Base-by-base conservation (phyloP, 2,113 vertebrate species). In the Lepus timidus region DNA sequence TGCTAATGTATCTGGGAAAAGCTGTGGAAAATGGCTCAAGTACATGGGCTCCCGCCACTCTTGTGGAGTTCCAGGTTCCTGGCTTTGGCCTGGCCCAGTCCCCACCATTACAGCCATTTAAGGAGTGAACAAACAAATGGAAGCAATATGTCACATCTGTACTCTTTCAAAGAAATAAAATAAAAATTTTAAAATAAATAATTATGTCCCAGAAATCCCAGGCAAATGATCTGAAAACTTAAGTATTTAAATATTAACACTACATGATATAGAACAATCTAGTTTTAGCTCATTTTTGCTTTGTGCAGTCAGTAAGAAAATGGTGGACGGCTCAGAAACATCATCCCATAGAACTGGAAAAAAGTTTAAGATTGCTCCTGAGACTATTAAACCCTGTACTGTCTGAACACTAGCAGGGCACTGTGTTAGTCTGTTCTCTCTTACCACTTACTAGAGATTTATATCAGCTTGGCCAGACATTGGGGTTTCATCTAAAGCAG, bases 401-500 rank as follows among this genome's bases (percentile, higher is more conserved):
- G 64, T 85, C 65, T 83, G 64, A 92, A 80, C 58, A 67, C 44
- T 85, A 58, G 82, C 19, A 44, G 64, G 61, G 85, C n/a, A 92
- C 74, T 52, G 33, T 62, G 39, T 67, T 89, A 87, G 67, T 83
- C n/a, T 27, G 61, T 19, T 91, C 80, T n/a, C 62, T 86, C 74
- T 79, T 78, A 85, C 76, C 62, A 83, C 88, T 92, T 88, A 89
- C 52, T 79, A 10, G 78, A 95, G 93, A 95, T 95, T 95, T 97
- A 94, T 83, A 93, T 94, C 85, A 86, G 89, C 52, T 76, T 86
- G 84, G 93, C 96, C 93, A 95, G 88, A 95, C 93, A 25, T 4
- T 76, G 67, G 91, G 87, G 74, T 93, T 96, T 96, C 93, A 95
- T 96, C 65, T 88, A 80, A 96, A 36, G 80, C 83, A 80, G 88